Evolutionary conservation across 2,888 invertebrate genomes (phyloP).

Genomic region (Apamea sordens): DNA sequence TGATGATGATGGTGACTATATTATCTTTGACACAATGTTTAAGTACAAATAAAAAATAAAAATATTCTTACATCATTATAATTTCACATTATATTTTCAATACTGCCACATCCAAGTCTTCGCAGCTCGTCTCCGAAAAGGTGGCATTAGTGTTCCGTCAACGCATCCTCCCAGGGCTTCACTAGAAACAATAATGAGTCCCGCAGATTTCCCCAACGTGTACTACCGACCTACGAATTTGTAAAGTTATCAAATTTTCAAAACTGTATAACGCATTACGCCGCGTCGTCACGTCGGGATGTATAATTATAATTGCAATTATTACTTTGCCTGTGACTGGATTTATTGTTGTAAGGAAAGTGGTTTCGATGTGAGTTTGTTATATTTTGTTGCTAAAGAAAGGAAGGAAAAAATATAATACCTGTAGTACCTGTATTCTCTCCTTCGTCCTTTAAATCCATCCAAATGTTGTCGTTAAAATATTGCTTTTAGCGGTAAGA

Average conservation of each 20-base stretch:
- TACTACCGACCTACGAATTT: conserved; percentile 87
- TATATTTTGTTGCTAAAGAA: background rate
- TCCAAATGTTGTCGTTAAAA: background rate
- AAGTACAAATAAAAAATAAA: too few species aligned
- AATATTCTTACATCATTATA: too few species aligned
- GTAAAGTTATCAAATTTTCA: conserved; percentile 90
- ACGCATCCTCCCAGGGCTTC: conserved; percentile 81
- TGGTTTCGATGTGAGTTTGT: conserved; percentile 14
- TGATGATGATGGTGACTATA: too few species aligned
- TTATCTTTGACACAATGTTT: too few species aligned
- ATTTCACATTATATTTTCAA: background rate
- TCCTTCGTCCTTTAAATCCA: background rate
- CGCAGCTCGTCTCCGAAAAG: conserved; percentile 71
- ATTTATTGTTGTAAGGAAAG: conserved; percentile 51
- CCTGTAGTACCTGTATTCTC: too few species aligned
- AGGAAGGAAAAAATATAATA: background rate
- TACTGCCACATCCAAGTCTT: conserved; percentile 61
- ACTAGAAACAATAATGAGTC: conserved; percentile 86
- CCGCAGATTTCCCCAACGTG: conserved; percentile 88
- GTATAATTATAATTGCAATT: conserved; percentile 88
- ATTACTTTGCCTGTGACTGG: conserved; percentile 65
- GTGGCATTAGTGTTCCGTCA: conserved; percentile 86
- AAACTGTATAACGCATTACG: conserved; percentile 88
- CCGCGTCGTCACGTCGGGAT: conserved; percentile 69
- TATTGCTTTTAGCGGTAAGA: background rate